These are phyloP conservation scores for Macropus fuliginosus DNA, from an alignment of 2,797 vertebrate species.

Conservation along the genomic window DNA sequence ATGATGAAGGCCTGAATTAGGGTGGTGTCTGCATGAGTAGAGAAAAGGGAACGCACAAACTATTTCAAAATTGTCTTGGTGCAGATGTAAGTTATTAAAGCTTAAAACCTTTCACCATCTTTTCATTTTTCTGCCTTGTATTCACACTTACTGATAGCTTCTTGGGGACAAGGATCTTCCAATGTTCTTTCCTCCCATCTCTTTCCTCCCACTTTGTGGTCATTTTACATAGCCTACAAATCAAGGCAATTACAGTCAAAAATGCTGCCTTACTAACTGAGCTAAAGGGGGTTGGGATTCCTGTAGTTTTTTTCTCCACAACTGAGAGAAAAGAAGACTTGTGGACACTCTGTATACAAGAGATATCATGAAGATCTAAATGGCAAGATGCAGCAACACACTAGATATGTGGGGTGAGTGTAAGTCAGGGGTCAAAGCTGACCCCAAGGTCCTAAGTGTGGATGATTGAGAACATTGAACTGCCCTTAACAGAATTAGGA, in stretches of 20 bases:
- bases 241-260: conserved; percentile 17
- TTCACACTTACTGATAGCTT: neutral
- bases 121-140: neutral
- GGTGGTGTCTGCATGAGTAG: neutral
- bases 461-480: neutral
- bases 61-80: neutral
- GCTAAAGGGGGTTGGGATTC: neutral
- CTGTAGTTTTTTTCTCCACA: neutral
- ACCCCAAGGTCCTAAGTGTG: neutral
- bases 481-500: neutral
- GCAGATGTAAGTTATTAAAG: neutral
- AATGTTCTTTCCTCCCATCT: conserved; percentile 3
- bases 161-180: neutral
- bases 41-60: neutral
- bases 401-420: neutral
- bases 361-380: neutral
- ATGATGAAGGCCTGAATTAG: neutral
- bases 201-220: conserved; percentile 19
- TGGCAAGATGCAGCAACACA: neutral
- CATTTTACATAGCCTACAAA: conserved; percentile 7
- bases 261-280: conserved; percentile 7
- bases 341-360: neutral
- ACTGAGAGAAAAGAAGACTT: conserved; percentile 16
- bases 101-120: neutral
- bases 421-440: neutral